Evolutionary conservation across 2,888 invertebrate species (phyloP).

Genomic region (Lepidocyrtinus sp.): DNA sequence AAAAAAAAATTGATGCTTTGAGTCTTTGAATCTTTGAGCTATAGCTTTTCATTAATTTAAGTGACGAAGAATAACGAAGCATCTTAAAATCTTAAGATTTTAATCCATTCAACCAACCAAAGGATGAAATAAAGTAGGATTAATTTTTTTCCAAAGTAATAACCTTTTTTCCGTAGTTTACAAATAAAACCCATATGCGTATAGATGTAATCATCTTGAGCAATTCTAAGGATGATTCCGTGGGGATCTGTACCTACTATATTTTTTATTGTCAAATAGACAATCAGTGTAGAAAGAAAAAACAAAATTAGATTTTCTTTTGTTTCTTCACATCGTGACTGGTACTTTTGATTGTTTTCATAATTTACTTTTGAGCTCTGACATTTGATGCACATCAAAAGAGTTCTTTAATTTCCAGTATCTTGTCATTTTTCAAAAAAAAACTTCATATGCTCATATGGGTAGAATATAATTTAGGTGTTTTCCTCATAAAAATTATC

Average conservation of each 20-base stretch:
- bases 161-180: neutral
- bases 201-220: neutral
- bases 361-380: neutral
- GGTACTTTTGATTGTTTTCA: slow-evolving; percentile 12
- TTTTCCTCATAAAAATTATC: no score
- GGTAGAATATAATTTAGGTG: no score
- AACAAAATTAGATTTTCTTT: slow-evolving; percentile 19
- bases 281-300: neutral
- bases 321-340: slow-evolving; percentile 23
- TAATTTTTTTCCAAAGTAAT: neutral
- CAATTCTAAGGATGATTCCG: neutral
- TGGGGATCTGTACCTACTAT: neutral
- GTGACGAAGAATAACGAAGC: neutral
- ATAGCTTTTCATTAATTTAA: neutral
- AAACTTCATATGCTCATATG: slow-evolving; percentile 24
- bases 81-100: neutral
- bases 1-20: neutral
- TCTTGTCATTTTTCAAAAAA: slow-evolving; percentile 32
- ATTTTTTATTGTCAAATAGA: slow-evolving; percentile 14
- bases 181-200: neutral
- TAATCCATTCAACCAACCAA: no score
- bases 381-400: slow-evolving; percentile 6
- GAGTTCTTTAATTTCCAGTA: slow-evolving; percentile 18
- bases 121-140: neutral
- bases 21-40: no score